Conservation (phyloP, 2,888 invertebrate species). For the Osmoderma eremita region DNA sequence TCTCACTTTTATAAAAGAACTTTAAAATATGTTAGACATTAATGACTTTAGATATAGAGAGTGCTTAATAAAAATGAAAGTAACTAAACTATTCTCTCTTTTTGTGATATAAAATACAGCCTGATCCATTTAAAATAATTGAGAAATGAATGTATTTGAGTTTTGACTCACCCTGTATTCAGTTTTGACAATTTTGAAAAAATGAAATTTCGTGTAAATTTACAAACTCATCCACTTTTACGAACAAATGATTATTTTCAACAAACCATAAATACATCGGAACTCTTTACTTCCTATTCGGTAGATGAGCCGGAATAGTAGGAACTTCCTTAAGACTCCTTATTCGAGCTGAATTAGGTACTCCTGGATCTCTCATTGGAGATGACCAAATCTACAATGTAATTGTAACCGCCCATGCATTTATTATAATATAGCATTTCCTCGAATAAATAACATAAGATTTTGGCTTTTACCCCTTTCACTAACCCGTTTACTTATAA, state of each 20-base stretch:
- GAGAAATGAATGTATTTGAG: too few species aligned
- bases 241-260: slow-evolving; percentile 74
- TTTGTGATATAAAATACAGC: too few species aligned
- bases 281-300: slow-evolving; percentile 76
- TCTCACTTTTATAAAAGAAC: too few species aligned
- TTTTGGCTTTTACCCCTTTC: slow-evolving; percentile 82
- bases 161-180: too few species aligned
- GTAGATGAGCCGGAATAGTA: slow-evolving; percentile 75
- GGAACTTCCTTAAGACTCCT: slow-evolving; percentile 76
- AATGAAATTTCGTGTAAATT: slow-evolving; percentile 63
- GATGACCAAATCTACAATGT: slow-evolving; percentile 83
- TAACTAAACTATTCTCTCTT: too few species aligned
- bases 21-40: too few species aligned
- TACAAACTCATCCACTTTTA: slow-evolving; percentile 73
- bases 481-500: slow-evolving; percentile 65
- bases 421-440: slow-evolving; percentile 86
- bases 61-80: too few species aligned
- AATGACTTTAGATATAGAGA: too few species aligned
- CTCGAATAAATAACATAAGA: slow-evolving; percentile 86
- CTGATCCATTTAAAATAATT: too few species aligned
- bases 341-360: slow-evolving; percentile 79
- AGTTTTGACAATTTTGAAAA: too few species aligned
- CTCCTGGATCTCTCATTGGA: slow-evolving; percentile 73
- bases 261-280: slow-evolving; percentile 84
- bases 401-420: slow-evolving; percentile 82